phyloP scores from a whole-genome alignment of 1,140 invertebrate species.

The Dendrolimus punctatus region DNA sequence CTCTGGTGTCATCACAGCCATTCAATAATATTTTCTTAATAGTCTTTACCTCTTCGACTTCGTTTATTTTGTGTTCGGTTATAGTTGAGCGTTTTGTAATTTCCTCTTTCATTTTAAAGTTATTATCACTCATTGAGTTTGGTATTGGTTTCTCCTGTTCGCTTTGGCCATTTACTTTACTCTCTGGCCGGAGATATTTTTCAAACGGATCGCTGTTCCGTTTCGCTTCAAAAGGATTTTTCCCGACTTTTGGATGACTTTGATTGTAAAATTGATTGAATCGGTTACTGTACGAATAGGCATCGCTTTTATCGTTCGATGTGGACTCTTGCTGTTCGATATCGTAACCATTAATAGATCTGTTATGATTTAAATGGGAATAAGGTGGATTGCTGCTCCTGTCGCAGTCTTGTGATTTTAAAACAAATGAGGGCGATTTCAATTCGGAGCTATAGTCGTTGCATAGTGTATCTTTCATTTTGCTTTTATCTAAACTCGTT shows the following conservation, averaged over 20 bases:
- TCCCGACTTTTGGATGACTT: slow-evolving; percentile 25
- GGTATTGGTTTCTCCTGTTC: slow-evolving; percentile 28
- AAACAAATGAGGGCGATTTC: slow-evolving; percentile 39
- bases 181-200: slow-evolving; percentile 32
- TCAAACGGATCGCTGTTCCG: slow-evolving; percentile 47
- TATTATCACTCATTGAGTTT: slow-evolving; percentile 46
- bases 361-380: slow-evolving; percentile 19
- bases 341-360: slow-evolving; percentile 29
- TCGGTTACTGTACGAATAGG: slow-evolving; percentile 17
- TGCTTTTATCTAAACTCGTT: slow-evolving; percentile 50
- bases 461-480: slow-evolving; percentile 25
- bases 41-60: slow-evolving; percentile 66
- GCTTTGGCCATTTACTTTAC: slow-evolving; percentile 25
- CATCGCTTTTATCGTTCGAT: slow-evolving; percentile 27
- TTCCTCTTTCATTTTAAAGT: slow-evolving; percentile 42
- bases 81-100: slow-evolving; percentile 47
- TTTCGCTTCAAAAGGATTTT: slow-evolving; percentile 43
- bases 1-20: slow-evolving; percentile 22
- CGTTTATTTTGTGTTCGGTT: slow-evolving; percentile 59
- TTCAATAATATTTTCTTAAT: slow-evolving; percentile 64
- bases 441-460: slow-evolving; percentile 20
- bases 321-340: slow-evolving; percentile 15
- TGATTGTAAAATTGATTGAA: slow-evolving; percentile 19
- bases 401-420: slow-evolving; percentile 26
- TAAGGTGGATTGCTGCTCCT: slow-evolving; percentile 31